These are phyloP conservation scores for Troides helena DNA, from an alignment of 2,888 invertebrate genomes.

Conservation along the genomic window DNA sequence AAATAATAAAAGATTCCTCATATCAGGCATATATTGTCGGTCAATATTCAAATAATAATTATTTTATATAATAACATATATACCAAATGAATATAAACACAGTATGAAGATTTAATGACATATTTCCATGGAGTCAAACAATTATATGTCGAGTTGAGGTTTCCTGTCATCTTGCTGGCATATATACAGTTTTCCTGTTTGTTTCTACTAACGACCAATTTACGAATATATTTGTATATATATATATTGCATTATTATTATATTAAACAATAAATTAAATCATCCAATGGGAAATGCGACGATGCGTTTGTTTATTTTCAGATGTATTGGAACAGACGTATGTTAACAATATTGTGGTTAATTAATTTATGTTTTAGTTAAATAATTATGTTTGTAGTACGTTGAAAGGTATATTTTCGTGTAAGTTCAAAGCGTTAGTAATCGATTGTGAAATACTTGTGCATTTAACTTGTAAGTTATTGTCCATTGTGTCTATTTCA, in stretches of 20 bases:
- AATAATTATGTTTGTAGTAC: background rate
- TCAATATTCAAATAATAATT: background rate
- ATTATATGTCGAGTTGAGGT: slow-evolving; percentile 15
- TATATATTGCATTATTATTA: background rate
- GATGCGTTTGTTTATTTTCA: no score
- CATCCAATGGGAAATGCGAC: no score
- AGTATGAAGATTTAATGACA: no score
- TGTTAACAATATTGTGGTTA: no score
- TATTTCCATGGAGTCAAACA: no score
- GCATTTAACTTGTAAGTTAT: slow-evolving; percentile 55
- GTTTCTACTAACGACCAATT: slow-evolving; percentile 16
- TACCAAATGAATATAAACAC: background rate
- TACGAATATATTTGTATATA: slow-evolving; percentile 21
- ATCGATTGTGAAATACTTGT: slow-evolving; percentile 39
- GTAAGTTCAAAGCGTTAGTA: slow-evolving; percentile 4
- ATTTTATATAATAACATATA: background rate
- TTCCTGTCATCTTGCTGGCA: slow-evolving; percentile 22
- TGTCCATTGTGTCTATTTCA: slow-evolving; percentile 56
- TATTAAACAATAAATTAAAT: background rate
- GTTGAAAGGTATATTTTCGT: background rate
- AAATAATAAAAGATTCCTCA: no score
- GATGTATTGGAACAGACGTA: no score
- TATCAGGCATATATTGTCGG: no score
- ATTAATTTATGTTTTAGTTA: no score
- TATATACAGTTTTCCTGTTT: slow-evolving; percentile 27